Percentiles rank a stretch among this genome's conserved stretches.
Conservation (phyloP, 2,797 vertebrate genomes). For the Spea hammondii region DNA sequence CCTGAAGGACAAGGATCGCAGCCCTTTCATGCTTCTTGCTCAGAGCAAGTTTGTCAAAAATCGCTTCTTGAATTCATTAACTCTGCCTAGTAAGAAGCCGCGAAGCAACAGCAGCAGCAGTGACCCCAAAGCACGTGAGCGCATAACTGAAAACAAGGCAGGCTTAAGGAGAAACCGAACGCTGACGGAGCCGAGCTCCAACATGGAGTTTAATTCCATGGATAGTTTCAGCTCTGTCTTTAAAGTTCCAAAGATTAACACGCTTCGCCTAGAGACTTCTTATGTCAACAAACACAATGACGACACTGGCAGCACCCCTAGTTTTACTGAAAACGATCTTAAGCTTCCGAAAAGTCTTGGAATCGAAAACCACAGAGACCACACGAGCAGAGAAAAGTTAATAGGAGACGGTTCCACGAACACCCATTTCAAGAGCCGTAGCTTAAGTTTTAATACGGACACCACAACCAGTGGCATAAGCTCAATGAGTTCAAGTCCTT, state of each 20-base stretch:
- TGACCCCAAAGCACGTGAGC: constrained; percentile 85
- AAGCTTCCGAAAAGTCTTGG: constrained; percentile 74
- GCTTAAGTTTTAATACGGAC: constrained; percentile 98
- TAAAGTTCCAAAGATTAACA: constrained; percentile 83
- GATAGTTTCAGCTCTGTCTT: constrained; percentile 82
- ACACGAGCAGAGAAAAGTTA: constrained; percentile 86
- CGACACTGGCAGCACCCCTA: constrained; percentile 74
- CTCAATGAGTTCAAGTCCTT: constrained; percentile 98
- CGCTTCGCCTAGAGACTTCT: constrained; percentile 88
- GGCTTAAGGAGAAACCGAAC: constrained; percentile 84
- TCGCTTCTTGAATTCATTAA: constrained; percentile 89
- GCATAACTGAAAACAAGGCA: constrained; percentile 76
- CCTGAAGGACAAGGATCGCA: constrained; percentile 86
- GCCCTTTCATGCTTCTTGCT: constrained; percentile 88
- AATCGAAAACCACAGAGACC: constrained; percentile 76
- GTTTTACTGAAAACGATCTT: constrained; percentile 80
- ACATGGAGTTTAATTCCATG: constrained; percentile 73
- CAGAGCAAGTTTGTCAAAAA: constrained; percentile 90
- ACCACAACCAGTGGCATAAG: constrained; percentile 98
- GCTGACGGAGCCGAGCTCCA: constrained; percentile 85
- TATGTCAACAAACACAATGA: constrained; percentile 80
- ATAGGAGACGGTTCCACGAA: constrained; percentile 80
- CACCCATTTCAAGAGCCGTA: constrained; percentile 95
- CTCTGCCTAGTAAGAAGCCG: constrained; percentile 92
- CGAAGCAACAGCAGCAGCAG: constrained; percentile 81